Base-by-base conservation (phyloP, 2,797 vertebrate genomes). In the Rhadinocentrus ornatus region DNA sequence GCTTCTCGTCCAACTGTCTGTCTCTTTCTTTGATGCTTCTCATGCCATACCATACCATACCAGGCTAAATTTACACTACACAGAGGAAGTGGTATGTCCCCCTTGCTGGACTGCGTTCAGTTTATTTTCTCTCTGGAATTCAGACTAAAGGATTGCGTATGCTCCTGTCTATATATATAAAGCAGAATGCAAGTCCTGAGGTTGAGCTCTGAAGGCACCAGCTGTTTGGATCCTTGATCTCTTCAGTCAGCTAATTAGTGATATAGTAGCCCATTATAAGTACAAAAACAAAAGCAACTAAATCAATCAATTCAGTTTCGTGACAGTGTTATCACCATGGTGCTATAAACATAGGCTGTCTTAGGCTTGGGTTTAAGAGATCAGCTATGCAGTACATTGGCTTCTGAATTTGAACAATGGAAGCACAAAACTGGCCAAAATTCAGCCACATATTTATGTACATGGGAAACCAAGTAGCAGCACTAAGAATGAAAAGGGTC, bases 101-200 rank as follows among this genome's bases (percentile, higher is more conserved):
- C 60, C 77, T 66, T 63, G 57, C 52, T 67, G 66, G 52, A 69
- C 60, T 60, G 70, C 71, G 56, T 83, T 78, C 78, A 61, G 59
- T 84, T 80, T 84, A 81, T 85, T 84, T 86, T 80, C 72, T 81
- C 74, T 66, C 66, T 66, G 84, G 84, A 88, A 90, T 89, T 83
- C 56, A 69, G 69, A 78, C 72, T 35, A 82, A 66, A 65, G 74
- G 71, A 73, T 73, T 75, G 62, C 44, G 27, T 81, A 79, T 72
- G 68, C 71, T 76, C 9, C 63, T 29, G 52, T 86, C 88, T 92
- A 92, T 90, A 92, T 92, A 88, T 46, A 46, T n/a, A 46, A 86
- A 87, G 66, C 77, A 78, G 81, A 81, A 85, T 69, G 77, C 72
- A 79, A 50, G 39, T 70, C 66, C 59, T 35, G 71, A 53, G 52